Conservation (phyloP, 1,140 invertebrate species). For the Latrodectus geometricus region DNA sequence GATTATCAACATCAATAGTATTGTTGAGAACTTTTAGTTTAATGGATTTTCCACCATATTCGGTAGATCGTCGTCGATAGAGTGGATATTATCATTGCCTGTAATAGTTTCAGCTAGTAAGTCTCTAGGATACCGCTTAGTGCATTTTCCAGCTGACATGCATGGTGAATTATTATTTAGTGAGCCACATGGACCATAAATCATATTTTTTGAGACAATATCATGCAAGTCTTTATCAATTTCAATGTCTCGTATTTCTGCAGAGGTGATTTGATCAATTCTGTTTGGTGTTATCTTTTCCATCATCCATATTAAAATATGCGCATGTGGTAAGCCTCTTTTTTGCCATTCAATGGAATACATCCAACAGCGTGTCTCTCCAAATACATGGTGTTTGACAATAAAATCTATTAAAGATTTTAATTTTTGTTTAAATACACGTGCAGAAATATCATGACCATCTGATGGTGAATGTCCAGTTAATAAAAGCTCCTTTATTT, state of each 20-base stretch:
- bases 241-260: conserved; percentile 48
- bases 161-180: conserved; percentile 70
- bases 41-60: conserved; percentile 1
- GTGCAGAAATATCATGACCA: conserved; percentile 43
- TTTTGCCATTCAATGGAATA: conserved; percentile 39
- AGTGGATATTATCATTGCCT: too few relatives aligned
- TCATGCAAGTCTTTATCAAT: conserved; percentile 8
- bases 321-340: conserved; percentile 56
- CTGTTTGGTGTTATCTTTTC: background rate
- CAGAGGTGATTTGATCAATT: conserved; percentile 50
- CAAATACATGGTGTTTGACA: conserved; percentile 25
- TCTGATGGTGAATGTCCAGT: conserved; percentile 35
- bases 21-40: conserved; percentile 4
- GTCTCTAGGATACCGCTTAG: too few relatives aligned
- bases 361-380: conserved; percentile 18
- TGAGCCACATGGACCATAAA: conserved; percentile 73
- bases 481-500: conserved; percentile 65
- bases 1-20: conserved; percentile 68
- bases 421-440: conserved; percentile 38
- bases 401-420: conserved; percentile 29
- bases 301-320: conserved; percentile 66
- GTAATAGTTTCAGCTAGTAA: too few relatives aligned
- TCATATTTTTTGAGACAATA: conserved; percentile 68
- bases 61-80: background rate
- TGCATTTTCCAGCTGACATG: conserved; percentile 70